Conservation (phyloP, 2,888 invertebrate species). For the Nymphalis polychloros region DNA sequence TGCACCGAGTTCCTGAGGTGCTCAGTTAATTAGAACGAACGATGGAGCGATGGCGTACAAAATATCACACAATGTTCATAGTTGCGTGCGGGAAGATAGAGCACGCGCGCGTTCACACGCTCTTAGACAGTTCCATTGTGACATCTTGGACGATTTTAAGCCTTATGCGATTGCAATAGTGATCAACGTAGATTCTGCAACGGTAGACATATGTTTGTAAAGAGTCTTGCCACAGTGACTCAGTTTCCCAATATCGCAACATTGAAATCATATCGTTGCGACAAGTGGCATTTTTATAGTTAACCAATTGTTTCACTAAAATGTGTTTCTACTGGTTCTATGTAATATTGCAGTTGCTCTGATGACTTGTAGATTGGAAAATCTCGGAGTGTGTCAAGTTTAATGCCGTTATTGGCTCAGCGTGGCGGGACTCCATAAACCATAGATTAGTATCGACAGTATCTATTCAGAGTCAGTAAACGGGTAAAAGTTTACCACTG, state of each 20-base stretch:
- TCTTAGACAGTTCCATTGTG: neutral
- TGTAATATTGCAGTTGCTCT: neutral
- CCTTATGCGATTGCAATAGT: conserved; percentile 17
- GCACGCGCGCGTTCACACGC: conserved; percentile 34
- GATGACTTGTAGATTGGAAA: neutral
- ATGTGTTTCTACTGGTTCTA: conserved; percentile 9
- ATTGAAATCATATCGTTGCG: conserved; percentile 53
- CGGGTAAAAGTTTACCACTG: no score
- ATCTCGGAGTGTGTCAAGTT: neutral
- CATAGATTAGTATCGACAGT: neutral
- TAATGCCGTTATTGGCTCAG: neutral
- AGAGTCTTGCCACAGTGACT: conserved; percentile 56
- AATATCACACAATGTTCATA: conserved; percentile 33
- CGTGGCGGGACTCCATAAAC: neutral
- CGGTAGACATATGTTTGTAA: conserved; percentile 7
- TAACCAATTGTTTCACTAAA: conserved; percentile 21
- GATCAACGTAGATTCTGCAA: neutral
- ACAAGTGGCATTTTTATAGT: conserved; percentile 43
- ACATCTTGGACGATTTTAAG: conserved; percentile 7
- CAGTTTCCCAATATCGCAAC: conserved; percentile 58
- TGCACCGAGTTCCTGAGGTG: conserved; percentile 12
- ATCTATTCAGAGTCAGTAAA: neutral
- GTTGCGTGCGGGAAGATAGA: conserved; percentile 37
- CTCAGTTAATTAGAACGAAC: conserved; percentile 28
- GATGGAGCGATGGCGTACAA: conserved; percentile 30